Evolutionary conservation across 2,113 vertebrate species (phyloP), one percentile per base, ranked within the genome.

Genomic region (Notothenia rossii): DNA sequence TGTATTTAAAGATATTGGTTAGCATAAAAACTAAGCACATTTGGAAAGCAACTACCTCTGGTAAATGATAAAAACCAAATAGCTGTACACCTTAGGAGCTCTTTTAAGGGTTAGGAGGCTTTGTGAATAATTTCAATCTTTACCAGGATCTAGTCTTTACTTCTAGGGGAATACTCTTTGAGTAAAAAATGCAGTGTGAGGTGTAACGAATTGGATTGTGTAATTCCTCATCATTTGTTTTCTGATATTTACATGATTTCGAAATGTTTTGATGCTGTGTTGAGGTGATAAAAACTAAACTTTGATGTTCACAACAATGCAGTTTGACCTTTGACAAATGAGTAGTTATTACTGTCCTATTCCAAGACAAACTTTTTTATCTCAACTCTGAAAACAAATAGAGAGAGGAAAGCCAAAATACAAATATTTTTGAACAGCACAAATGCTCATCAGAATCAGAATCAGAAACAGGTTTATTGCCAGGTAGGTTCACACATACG

Each of bases 11-110:
- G 56, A 20, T 18, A 64, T 15, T 3, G 1, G 0, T 55, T 53
- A 78, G 55, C 50, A 45, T 67, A 17, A 65, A 40, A 13, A 71
- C 49, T 7, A 45, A 22, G 46, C 51, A 25, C 25, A 62, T n/a
- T 29, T 15, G 18, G 53, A 22, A 40, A 65, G 59, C 53, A 36
- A 17, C 43, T 10, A 33, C 11, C 55, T 60, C 29, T 11, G n/a
- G 5, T 45, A 18, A 50, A 22, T 66, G 14, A 1, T 55, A 15
- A 46, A 54, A n/a, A 29, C 29, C 17, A 36, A 15, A 13, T 29
- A 29, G 29, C 29, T 3, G 29, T 4, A 13, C 1, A 40, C 36
- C 36, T 40, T 40, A 1, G 36, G 36, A 40, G 29, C 29, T 29
- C 29, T 29, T 4, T 29, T 29, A 29, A 29, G 36, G 36, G 36